A percentile compares a stretch with the other conserved stretches of the same genome.
Evolutionary conservation across 2,113 vertebrate genomes (phyloP).

Genomic region (human (Homo sapiens)): GRCh38 chr4:138962001-138962500

Average conservation of each 20-base stretch:
- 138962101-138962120: background rate
- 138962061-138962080: background rate
- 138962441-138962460: no score
- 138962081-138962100: background rate
- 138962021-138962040: background rate
- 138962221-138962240: background rate
- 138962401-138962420: no score
- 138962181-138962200: background rate
- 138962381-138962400: no score
- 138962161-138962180: background rate
- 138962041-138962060: background rate
- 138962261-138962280: background rate
- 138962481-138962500: no score
- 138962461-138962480: no score
- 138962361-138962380: no score
- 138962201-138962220: background rate
- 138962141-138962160: background rate
- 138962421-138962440: no score
- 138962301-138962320: no score
- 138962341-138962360: no score
- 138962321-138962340: no score
- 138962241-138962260: background rate
- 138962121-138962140: background rate
- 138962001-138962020: background rate
- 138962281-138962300: no score